phyloP scores from a whole-genome alignment of 2,888 invertebrate species.

The Lasioglossum pauxillum region DNA sequence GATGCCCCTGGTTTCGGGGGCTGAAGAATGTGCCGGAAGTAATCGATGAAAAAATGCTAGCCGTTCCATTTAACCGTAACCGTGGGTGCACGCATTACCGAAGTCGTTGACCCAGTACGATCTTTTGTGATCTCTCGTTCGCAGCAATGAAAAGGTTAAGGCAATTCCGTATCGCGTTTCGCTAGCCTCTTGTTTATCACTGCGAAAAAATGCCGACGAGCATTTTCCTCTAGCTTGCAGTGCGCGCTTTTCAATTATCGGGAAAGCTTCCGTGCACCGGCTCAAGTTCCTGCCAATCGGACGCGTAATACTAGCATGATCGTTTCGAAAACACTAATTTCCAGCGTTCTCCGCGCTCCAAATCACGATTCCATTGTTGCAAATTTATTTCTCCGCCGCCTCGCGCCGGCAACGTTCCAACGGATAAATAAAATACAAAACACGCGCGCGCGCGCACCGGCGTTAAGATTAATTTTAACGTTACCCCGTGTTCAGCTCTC shows the following conservation, averaged over 20 bases:
- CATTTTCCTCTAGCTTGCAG: not conserved
- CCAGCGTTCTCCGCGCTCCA: not conserved
- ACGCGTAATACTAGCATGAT: conserved; percentile 12
- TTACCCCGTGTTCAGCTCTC: not conserved
- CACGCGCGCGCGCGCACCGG: not conserved
- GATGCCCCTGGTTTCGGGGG: conserved; percentile 38
- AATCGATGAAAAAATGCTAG: conserved; percentile 51
- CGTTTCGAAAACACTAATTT: not conserved
- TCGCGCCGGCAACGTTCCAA: not conserved
- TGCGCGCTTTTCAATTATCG: conserved; percentile 39
- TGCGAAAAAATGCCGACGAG: conserved; percentile 12
- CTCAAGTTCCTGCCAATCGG: conserved; percentile 12
- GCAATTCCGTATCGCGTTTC: conserved; percentile 41
- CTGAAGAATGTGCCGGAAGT: conserved; percentile 44
- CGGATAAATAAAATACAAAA: not conserved
- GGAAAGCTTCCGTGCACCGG: conserved; percentile 11
- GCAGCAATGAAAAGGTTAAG: conserved; percentile 45
- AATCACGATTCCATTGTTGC: not conserved
- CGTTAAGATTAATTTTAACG: not conserved
- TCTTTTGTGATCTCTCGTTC: conserved; percentile 30
- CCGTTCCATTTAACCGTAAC: conserved; percentile 43
- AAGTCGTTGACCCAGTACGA: conserved; percentile 37
- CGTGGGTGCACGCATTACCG: conserved; percentile 15
- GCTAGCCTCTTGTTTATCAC: conserved; percentile 20
- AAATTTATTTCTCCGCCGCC: not conserved